Conservation (phyloP, 2,888 invertebrate genomes). For the Macaria notata region DNA sequence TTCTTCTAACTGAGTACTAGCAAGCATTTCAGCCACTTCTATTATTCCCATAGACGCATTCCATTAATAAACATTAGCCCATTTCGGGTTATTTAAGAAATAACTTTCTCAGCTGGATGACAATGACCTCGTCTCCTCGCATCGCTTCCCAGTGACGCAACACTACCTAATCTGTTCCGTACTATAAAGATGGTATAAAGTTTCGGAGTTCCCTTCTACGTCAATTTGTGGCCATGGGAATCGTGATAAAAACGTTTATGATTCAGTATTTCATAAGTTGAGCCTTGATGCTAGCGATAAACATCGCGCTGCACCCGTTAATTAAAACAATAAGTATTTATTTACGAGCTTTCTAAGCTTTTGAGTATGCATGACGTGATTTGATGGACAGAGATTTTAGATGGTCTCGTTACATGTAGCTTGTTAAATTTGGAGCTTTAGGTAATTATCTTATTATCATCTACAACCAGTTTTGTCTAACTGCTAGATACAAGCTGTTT, state of each 20-base stretch:
- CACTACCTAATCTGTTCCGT: constrained; percentile 31
- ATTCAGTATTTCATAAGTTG: constrained; percentile 26
- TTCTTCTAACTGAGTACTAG: too few species aligned
- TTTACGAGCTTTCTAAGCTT: constrained; percentile 9
- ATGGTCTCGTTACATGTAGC: too few species aligned
- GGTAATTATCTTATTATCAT: too few species aligned
- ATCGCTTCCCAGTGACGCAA: constrained; percentile 45
- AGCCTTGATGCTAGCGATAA: constrained; percentile 17
- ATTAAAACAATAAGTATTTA: constrained; percentile 15
- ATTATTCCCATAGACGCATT: constrained; percentile 10
- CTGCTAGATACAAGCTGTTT: too few species aligned
- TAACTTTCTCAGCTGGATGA: constrained; percentile 40
- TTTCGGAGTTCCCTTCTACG: constrained; percentile 33
- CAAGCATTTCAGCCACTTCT: neutral
- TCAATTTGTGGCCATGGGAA: constrained; percentile 34
- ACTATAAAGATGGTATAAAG: constrained; percentile 31
- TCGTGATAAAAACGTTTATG: constrained; percentile 27
- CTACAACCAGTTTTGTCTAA: too few species aligned
- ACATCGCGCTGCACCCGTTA: constrained; percentile 19
- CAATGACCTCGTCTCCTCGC: constrained; percentile 47
- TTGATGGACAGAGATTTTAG: neutral
- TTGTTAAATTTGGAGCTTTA: too few species aligned
- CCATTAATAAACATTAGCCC: constrained; percentile 20
- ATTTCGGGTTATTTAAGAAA: constrained; percentile 31
- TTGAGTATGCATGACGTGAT: neutral